phyloP scores from a whole-genome alignment of 2,113 vertebrate genomes.

The Odobenus rosmarus region DNA sequence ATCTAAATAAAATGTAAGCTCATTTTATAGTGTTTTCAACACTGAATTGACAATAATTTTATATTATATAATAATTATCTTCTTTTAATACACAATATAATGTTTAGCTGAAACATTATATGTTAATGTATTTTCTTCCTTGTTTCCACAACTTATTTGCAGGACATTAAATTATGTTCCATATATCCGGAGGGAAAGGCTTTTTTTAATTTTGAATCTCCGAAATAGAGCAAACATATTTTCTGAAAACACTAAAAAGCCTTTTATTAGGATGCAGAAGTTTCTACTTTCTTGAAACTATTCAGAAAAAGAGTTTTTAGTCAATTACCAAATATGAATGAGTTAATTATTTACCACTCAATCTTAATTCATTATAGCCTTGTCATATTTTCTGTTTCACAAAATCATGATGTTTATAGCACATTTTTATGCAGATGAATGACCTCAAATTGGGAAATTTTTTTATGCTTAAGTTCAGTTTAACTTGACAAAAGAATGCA shows the following conservation, averaged over 20 bases:
- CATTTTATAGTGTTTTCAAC: background rate
- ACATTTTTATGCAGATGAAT: background rate
- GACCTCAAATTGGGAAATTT: background rate
- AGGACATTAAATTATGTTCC: background rate
- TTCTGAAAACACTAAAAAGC: background rate
- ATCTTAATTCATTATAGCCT: background rate
- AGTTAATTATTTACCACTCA: background rate
- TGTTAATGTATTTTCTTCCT: background rate
- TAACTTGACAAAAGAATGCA: background rate
- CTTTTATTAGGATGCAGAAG: background rate
- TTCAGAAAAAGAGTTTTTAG: background rate
- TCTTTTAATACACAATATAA: background rate
- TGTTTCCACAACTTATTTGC: background rate
- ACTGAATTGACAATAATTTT: background rate
- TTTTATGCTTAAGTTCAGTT: background rate
- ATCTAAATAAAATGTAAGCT: conserved; percentile 10
- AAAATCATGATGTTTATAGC: background rate
- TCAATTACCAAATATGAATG: background rate
- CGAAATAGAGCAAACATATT: conserved; percentile 3
- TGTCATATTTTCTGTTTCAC: background rate
- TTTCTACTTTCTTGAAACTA: background rate
- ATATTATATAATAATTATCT: background rate
- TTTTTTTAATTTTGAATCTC: background rate
- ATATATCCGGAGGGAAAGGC: background rate
- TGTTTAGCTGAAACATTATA: background rate